phyloP scores from a whole-genome alignment of 2,797 vertebrate genomes.

The Helicolenus hilgendorfi region DNA sequence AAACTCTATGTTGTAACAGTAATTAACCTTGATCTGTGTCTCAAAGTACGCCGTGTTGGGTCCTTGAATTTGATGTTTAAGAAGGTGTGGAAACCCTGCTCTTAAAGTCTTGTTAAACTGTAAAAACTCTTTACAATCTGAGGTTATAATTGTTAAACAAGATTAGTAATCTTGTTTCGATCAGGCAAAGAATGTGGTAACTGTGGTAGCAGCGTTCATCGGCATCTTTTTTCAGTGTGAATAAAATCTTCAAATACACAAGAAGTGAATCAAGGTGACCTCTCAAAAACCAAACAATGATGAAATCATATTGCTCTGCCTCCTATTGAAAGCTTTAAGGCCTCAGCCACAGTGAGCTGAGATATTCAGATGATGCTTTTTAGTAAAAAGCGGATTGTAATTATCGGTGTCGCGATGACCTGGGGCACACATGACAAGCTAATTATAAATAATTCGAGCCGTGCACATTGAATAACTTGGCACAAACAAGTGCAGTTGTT shows the following conservation, averaged over 20 bases:
- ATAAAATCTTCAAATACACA: background rate
- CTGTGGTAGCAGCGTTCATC: background rate
- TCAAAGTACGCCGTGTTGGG: background rate
- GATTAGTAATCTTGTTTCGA: background rate
- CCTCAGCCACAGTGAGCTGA: background rate
- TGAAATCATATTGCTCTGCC: background rate
- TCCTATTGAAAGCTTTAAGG: constrained; percentile 17
- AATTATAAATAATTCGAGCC: constrained; percentile 77
- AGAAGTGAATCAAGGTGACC: background rate
- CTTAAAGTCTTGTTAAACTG: background rate
- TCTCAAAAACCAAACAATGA: background rate
- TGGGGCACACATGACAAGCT: constrained; percentile 48
- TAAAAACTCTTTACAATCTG: background rate
- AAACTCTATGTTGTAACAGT: background rate
- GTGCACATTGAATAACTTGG: constrained; percentile 51
- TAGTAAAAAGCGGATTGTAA: constrained; percentile 63
- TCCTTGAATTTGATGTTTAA: background rate
- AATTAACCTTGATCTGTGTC: background rate
- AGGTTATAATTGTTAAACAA: background rate
- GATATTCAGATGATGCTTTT: constrained; percentile 13
- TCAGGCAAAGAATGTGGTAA: background rate
- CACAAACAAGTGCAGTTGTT: constrained; percentile 57
- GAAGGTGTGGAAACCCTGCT: background rate
- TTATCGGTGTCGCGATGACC: constrained; percentile 59
- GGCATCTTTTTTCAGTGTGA: background rate